phyloP scores from a whole-genome alignment of 2,888 invertebrate species.

The Meghimatium bilineatum region DNA sequence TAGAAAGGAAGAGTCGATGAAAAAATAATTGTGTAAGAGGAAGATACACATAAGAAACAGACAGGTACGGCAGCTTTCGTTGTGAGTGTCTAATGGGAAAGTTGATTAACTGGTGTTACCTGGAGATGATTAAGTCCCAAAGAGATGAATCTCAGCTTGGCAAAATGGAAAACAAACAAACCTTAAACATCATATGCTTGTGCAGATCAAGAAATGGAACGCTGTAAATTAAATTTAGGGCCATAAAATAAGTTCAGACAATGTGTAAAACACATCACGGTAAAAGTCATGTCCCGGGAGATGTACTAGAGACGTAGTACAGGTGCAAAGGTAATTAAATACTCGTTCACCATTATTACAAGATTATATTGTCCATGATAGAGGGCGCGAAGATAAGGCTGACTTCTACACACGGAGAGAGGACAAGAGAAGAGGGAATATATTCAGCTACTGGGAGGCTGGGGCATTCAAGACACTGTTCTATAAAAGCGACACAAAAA shows the following conservation, averaged over 20 bases:
- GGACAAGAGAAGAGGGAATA: not conserved
- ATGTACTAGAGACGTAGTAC: not conserved
- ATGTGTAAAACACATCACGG: constrained; percentile 29
- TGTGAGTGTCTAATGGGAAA: not conserved
- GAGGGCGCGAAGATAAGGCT: not conserved
- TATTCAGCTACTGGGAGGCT: too few species aligned
- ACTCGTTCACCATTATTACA: constrained; percentile 1
- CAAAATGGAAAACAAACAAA: constrained; percentile 28
- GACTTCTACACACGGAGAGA: not conserved
- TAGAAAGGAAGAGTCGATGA: not conserved
- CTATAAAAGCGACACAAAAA: not conserved
- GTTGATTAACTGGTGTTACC: constrained; percentile 4
- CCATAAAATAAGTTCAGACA: constrained; percentile 20
- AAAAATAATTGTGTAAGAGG: not conserved
- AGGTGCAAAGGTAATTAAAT: constrained; percentile 19
- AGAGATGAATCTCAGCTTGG: constrained; percentile 12
- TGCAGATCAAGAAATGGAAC: constrained; percentile 21
- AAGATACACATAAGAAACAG: not conserved
- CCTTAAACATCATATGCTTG: constrained; percentile 14
- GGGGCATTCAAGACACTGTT: too few species aligned
- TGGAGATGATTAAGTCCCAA: not conserved
- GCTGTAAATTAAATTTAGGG: constrained; percentile 22
- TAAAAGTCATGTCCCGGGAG: not conserved
- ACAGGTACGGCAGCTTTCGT: not conserved
- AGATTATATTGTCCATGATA: not conserved